These are phyloP conservation scores for Drosophila suzukii DNA, from an alignment of 1,140 invertebrate species.

Conservation along the genomic window DNA sequence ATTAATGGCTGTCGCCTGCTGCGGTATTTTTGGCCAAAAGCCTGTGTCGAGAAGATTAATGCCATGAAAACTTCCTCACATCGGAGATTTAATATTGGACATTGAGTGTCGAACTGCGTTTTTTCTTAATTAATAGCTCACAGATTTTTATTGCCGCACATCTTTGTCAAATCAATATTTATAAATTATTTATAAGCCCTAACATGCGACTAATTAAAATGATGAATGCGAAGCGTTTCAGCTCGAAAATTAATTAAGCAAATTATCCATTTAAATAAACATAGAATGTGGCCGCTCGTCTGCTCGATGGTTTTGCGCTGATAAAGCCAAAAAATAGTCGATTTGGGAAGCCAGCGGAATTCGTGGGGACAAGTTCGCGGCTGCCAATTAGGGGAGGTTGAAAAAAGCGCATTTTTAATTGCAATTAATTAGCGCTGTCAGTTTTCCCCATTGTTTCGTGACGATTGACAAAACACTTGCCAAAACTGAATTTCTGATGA, in stretches of 20 bases:
- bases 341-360: conserved; percentile 18
- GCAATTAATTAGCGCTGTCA: conserved; percentile 50
- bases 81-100: conserved; percentile 30
- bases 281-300: conserved; percentile 46
- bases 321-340: conserved; percentile 40
- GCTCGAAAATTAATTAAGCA: conserved; percentile 64
- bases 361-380: conserved; percentile 54
- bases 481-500: conserved; percentile 32
- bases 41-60: conserved; percentile 61
- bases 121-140: conserved; percentile 64
- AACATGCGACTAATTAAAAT: conserved; percentile 65
- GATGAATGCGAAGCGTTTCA: conserved; percentile 71
- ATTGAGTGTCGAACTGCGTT: conserved; percentile 32
- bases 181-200: conserved; percentile 74
- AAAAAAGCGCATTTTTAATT: conserved; percentile 57
- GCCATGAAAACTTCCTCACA: conserved; percentile 38
- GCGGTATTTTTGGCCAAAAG: conserved; percentile 33
- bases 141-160: conserved; percentile 53
- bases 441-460: conserved; percentile 33
- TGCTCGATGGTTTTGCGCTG: conserved; percentile 52
- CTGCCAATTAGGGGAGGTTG: conserved; percentile 64
- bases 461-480: conserved; percentile 40
- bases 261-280: conserved; percentile 63
- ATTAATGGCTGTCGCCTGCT: conserved; percentile 64
- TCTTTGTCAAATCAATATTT: conserved; percentile 63